Percentiles rank a stretch among this genome's conserved stretches.
Conservation (phyloP, 2,113 vertebrate species). For the Condylura cristata region DNA sequence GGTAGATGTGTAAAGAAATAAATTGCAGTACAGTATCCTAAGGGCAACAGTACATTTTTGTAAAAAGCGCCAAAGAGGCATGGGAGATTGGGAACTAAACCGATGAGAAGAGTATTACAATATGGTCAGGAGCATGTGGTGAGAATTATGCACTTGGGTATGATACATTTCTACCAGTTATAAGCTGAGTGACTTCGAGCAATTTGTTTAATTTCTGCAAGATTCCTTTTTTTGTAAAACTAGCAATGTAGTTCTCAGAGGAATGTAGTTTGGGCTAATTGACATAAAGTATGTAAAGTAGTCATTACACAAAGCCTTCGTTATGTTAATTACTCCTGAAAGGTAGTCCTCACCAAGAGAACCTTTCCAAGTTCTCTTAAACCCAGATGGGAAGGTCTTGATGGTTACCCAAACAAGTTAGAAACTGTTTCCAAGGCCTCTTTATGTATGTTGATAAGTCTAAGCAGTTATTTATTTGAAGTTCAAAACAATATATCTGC, state of each 20-base stretch:
- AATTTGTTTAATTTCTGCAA: neutral
- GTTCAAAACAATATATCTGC: neutral
- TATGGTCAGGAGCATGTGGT: neutral
- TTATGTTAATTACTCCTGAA: neutral
- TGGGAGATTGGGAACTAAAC: neutral
- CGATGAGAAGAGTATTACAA: neutral
- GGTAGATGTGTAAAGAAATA: neutral
- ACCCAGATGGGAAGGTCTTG: neutral
- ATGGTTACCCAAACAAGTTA: neutral
- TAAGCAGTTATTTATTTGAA: constrained; percentile 41
- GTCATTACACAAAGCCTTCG: neutral
- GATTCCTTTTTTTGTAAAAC: constrained; percentile 18
- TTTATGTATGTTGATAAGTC: constrained; percentile 30
- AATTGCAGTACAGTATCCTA: neutral
- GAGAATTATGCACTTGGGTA: neutral
- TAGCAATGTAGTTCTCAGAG: constrained; percentile 1
- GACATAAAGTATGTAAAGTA: neutral
- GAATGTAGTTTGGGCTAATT: neutral
- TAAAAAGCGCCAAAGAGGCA: neutral
- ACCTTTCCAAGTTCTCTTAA: neutral
- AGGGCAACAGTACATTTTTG: neutral
- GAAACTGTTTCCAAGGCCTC: constrained; percentile 1
- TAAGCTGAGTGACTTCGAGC: neutral
- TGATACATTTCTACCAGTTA: neutral
- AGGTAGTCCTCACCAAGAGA: neutral